Conservation (phyloP, 2,113 vertebrate species). For the Cryptoleucopteryx plumbea region DNA sequence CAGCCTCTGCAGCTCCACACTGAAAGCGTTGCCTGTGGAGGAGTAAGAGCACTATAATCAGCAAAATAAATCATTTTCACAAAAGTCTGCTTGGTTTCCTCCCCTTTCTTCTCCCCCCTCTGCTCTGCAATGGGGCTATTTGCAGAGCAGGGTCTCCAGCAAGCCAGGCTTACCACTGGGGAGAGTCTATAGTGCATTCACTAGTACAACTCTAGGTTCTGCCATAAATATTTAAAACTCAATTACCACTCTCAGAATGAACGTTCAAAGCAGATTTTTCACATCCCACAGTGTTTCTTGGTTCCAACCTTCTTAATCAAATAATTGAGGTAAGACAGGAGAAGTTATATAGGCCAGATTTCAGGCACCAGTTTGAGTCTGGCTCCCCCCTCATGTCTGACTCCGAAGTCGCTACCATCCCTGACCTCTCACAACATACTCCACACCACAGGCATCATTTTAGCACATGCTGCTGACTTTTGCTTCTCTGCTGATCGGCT, state of each 20-base stretch:
- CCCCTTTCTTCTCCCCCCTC: background rate
- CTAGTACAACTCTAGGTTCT: background rate
- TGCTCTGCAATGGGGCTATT: background rate
- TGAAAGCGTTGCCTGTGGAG: background rate
- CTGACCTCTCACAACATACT: background rate
- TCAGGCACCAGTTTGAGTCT: background rate
- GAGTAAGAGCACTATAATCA: background rate
- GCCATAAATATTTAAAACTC: slow-evolving; percentile 33
- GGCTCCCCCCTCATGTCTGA: background rate
- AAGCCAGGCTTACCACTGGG: background rate
- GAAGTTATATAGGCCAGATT: background rate
- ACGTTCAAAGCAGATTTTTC: background rate
- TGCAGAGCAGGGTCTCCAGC: background rate
- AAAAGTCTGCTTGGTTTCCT: background rate
- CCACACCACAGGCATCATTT: background rate
- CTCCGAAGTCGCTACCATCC: background rate
- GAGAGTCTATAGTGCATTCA: background rate
- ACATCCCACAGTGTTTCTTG: background rate
- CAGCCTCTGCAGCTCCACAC: rapidly evolving
- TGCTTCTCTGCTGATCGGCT: background rate
- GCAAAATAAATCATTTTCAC: background rate
- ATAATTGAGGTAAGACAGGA: background rate
- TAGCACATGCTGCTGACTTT: background rate
- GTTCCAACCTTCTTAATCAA: background rate
- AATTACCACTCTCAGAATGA: background rate